Evolutionary conservation across 2,888 invertebrate species (phyloP), one percentile per base, ranked within the genome.

Genomic region (Leistus spinibarbis): DNA sequence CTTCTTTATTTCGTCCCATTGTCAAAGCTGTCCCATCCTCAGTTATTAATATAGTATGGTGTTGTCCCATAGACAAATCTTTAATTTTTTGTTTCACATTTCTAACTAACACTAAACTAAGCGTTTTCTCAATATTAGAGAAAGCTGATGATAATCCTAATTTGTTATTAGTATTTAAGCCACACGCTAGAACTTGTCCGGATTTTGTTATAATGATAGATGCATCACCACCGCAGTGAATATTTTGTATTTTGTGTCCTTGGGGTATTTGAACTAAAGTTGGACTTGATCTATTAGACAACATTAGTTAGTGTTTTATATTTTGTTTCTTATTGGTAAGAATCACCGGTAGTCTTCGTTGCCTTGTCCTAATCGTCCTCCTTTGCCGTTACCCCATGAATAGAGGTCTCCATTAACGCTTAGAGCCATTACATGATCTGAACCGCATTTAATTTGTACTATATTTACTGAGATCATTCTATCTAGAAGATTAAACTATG

Each of bases 371-470:
- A 92, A 85, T 72, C 91, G 88, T 0, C 92, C 92, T 7, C 87
- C 86, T 78, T 87, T 84, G 40, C 90, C 91, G 54, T 87, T 85
- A 7, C 91, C 93, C 93, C 93, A 93, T 10, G 90, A 86, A 80
- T 88, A 92, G 16, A 92, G 86, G 65, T 88, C 86, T 0, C 91
- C 90, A 77, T 90, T 89, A 19, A 86, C 85, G 22, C 89, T 88
- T 17, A 92, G 84, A 0, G 90, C 91, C 3, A 90, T 86, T 0
- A 90, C 90, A 83, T 93, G 93, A 77, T 88, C 86, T 17, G 86
- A 82, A 0, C 92, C 92, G 79, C 91, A 90, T 24, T 88, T 86
- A 24, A 93, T 84, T 76, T 89, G 86, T 13, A 86, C 85, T 5
- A 93, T 89, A 80, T 90, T 89, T 54, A 90, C 88, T 79, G 90